phyloP scores from a whole-genome alignment of 2,113 vertebrate species.

The Gnathonemus longibarbis region DNA sequence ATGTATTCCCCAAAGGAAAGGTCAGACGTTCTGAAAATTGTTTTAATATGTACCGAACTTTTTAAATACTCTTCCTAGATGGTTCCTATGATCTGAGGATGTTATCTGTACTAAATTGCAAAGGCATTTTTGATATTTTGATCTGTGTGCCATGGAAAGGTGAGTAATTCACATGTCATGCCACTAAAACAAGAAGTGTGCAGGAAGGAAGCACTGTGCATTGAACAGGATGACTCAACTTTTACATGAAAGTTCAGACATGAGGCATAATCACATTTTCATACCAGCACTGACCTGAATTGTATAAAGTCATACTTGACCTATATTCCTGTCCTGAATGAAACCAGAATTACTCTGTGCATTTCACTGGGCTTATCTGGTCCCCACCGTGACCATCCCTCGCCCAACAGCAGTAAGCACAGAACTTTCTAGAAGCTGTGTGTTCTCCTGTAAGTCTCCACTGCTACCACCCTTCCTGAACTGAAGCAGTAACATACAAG shows the following conservation, averaged over 20 bases:
- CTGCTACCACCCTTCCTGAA: not conserved
- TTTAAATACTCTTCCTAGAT: not conserved
- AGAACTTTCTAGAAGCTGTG: not conserved
- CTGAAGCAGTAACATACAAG: not conserved
- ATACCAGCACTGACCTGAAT: not conserved
- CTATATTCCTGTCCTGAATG: not conserved
- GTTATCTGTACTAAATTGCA: not conserved
- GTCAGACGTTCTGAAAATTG: not conserved
- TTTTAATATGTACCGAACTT: not conserved
- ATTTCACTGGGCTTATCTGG: not conserved
- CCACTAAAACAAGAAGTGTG: not conserved
- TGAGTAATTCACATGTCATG: not conserved
- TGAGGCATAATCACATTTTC: not conserved
- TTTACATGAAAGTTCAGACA: not conserved
- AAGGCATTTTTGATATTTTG: not conserved
- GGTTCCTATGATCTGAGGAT: not conserved
- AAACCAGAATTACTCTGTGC: not conserved
- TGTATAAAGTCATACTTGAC: not conserved
- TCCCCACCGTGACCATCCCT: not conserved
- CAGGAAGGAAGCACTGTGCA: not conserved
- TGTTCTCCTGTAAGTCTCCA: not conserved
- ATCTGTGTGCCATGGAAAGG: not conserved
- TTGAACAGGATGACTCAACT: not conserved
- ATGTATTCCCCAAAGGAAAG: not conserved
- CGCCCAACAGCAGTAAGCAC: not conserved